Evolutionary conservation across 2,797 vertebrate genomes (phyloP).

Genomic region (Pelobates cultripes): DNA sequence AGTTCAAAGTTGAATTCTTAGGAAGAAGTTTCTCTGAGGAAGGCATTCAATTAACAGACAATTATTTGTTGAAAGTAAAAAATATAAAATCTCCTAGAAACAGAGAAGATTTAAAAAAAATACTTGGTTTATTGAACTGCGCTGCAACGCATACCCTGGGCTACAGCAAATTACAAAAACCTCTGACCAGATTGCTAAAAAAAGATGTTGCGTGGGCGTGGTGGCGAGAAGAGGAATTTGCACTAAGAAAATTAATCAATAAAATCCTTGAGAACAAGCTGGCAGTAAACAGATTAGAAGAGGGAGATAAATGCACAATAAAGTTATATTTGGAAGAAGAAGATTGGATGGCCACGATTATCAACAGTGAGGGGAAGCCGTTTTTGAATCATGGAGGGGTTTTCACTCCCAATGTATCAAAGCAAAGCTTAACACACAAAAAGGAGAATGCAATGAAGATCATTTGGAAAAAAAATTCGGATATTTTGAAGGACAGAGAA

Average conservation of each 20-base stretch:
- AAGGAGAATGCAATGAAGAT: slow-evolving; percentile 26
- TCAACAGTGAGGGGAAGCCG: slow-evolving; percentile 8
- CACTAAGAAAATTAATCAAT: neutral
- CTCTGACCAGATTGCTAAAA: neutral
- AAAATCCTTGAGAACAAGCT: neutral
- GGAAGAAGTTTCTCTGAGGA: slow-evolving; percentile 3
- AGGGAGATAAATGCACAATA: slow-evolving; percentile 1
- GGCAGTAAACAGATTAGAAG: neutral
- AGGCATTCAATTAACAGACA: slow-evolving; percentile 1
- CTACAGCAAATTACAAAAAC: neutral
- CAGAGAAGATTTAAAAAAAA: neutral
- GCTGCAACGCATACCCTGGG: neutral
- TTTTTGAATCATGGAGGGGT: neutral
- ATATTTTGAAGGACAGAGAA: neutral
- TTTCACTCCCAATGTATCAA: neutral
- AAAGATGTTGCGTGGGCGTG: neutral
- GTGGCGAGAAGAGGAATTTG: fast-evolving
- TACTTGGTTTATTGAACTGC: neutral
- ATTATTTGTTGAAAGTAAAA: neutral
- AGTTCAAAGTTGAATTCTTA: slow-evolving; percentile 1
- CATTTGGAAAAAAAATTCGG: neutral
- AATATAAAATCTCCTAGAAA: neutral
- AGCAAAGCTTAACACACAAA: neutral
- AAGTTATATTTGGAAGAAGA: neutral
- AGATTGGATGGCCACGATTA: slow-evolving; percentile 27